Conservation (phyloP, 30 jellyfish, hydroid and myxozoan species). For the Chrysaora quinquecirrha region DNA sequence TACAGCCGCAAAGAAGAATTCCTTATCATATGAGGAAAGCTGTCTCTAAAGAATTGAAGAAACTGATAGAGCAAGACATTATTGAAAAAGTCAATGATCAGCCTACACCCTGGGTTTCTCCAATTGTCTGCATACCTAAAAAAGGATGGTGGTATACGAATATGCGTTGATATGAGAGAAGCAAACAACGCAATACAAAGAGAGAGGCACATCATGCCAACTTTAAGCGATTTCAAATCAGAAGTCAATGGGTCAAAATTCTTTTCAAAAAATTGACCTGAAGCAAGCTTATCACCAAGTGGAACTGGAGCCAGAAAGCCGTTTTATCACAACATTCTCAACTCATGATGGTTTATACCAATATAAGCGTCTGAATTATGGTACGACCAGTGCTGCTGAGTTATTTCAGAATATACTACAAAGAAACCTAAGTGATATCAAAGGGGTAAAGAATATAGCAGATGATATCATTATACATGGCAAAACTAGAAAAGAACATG, state of each 20-base stretch:
- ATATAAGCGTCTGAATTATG: not conserved
- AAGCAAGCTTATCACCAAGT: too few relatives aligned
- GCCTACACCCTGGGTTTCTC: slow-evolving; percentile 40
- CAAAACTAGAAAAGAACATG: slow-evolving; percentile 49
- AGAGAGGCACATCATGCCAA: not conserved
- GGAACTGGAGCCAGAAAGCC: too few relatives aligned
- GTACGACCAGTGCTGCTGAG: too few relatives aligned
- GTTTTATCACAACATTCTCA: too few relatives aligned
- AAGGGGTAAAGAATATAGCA: too few relatives aligned
- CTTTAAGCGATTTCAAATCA: not conserved
- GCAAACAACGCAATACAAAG: slow-evolving; percentile 1
- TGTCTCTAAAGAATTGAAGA: not conserved
- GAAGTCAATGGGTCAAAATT: too few relatives aligned
- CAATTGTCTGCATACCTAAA: slow-evolving; percentile 21
- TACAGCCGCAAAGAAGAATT: slow-evolving; percentile 1
- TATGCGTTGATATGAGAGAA: too few relatives aligned
- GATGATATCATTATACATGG: too few relatives aligned
- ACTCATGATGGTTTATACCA: too few relatives aligned
- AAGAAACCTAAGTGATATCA: slow-evolving; percentile 11
- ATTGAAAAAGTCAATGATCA: not conserved
- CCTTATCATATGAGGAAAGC: not conserved
- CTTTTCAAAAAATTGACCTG: too few relatives aligned
- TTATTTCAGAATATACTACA: slow-evolving; percentile 12
- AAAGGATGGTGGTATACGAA: slow-evolving; percentile 31
- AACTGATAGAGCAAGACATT: slow-evolving; percentile 3